Conservation (phyloP, 2,797 vertebrate species). For the Alcedo quadribrachys region DNA sequence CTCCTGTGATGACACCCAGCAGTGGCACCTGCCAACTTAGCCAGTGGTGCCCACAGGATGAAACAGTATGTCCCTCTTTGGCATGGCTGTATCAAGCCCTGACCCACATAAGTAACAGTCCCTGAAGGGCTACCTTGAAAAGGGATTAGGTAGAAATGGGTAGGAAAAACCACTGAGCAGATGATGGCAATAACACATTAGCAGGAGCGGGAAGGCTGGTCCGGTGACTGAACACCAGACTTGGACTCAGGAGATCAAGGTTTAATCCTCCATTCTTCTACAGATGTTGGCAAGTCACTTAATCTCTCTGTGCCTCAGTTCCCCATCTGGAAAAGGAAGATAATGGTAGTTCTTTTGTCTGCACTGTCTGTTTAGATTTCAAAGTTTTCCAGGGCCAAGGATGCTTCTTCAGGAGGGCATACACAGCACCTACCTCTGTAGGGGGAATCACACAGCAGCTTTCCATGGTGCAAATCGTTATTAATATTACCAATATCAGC, state of each 20-base stretch:
- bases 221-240: conserved; percentile 55
- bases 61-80: neutral
- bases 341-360: conserved; percentile 60
- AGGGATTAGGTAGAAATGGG: conserved; percentile 51
- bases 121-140: conserved; percentile 51
- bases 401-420: conserved; percentile 22
- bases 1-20: neutral
- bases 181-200: conserved; percentile 46
- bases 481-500: neutral
- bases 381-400: conserved; percentile 59
- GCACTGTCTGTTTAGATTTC: conserved; percentile 55
- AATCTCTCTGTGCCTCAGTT: conserved; percentile 72
- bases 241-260: conserved; percentile 68
- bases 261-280: conserved; percentile 71
- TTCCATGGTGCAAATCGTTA: neutral
- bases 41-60: neutral
- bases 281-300: conserved; percentile 71
- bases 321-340: conserved; percentile 64
- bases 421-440: neutral
- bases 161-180: conserved; percentile 25
- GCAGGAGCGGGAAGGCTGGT: conserved; percentile 30
- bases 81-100: conserved; percentile 28
- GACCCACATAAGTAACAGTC: conserved; percentile 44
- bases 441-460: neutral
- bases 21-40: neutral